phyloP scores from a whole-genome alignment of 2,888 invertebrate species.

The Tetragonisca angustula region DNA sequence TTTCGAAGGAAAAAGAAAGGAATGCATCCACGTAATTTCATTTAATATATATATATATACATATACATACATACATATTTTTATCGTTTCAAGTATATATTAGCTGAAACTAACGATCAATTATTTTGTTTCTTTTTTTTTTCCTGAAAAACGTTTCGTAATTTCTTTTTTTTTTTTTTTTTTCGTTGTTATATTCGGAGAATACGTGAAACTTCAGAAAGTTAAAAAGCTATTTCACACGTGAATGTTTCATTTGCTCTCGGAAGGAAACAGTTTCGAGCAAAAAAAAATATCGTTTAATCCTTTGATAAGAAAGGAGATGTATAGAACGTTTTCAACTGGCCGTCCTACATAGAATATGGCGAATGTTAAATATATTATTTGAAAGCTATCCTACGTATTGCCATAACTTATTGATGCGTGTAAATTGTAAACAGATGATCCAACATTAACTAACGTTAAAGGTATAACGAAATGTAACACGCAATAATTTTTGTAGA shows the following conservation, averaged over 20 bases:
- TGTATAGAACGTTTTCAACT: conserved; percentile 72
- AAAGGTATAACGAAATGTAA: conserved; percentile 50
- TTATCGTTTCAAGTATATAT: neutral
- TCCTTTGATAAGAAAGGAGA: conserved; percentile 53
- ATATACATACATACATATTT: neutral
- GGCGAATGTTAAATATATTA: conserved; percentile 64
- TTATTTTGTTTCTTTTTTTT: neutral
- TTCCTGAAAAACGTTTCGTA: neutral
- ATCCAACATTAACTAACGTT: conserved; percentile 39
- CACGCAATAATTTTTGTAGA: conserved; percentile 59
- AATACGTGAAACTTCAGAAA: neutral
- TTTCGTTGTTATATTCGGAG: neutral
- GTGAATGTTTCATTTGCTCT: conserved; percentile 23
- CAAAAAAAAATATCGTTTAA: conserved; percentile 41
- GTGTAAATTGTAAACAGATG: conserved; percentile 56
- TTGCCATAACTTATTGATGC: conserved; percentile 46
- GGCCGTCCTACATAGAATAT: conserved; percentile 75
- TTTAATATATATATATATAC: neutral
- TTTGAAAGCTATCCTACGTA: conserved; percentile 54
- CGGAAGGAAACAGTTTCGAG: conserved; percentile 39
- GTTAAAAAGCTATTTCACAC: conserved; percentile 17
- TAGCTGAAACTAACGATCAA: neutral
- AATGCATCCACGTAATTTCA: neutral
- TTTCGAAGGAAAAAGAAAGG: conserved; percentile 22
- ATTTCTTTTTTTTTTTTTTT: neutral